Base-by-base conservation (phyloP, 37 sponge, comb jelly and placozoan genomes). In the Cliona cf. orientalis region DNA sequence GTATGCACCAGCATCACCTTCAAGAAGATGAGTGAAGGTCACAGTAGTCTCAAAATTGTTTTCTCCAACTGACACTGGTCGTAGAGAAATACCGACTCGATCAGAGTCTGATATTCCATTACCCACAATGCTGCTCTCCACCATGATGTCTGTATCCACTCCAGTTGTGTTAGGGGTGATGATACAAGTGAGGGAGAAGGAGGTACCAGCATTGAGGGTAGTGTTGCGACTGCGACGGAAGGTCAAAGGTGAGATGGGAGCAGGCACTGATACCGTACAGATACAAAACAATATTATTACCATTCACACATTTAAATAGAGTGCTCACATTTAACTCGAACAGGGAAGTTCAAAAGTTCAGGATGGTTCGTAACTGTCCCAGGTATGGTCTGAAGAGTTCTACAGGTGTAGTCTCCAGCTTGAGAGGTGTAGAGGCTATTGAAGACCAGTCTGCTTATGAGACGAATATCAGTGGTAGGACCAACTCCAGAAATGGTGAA, bases 1-100 rank as follows among this genome's bases (percentile, higher is more conserved):
- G 76, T 84, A 84, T 58, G 39, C 42, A 14, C 68, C 84, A 68
- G 68, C 84, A 66, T 84, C 67, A 29, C 76, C 66, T 33, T 75
- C 68, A 0, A 40, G 40, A 0, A 84, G 76, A 41, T 66, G 57
- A 53, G 26, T 46, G 68, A 84, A 84, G 34, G 66, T n/a, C n/a
- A n/a, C n/a, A n/a, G n/a, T n/a, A n/a, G n/a, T n/a, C n/a, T n/a
- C n/a, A n/a, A n/a, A n/a, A n/a, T n/a, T n/a, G n/a, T n/a, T n/a
- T n/a, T n/a, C n/a, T n/a, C n/a, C n/a, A n/a, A n/a, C n/a, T n/a
- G n/a, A n/a, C n/a, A n/a, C n/a, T n/a, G n/a, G n/a, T n/a, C n/a
- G n/a, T n/a, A n/a, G n/a, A n/a, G n/a, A n/a, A n/a, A n/a, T n/a
- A n/a, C n/a, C n/a, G n/a, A n/a, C n/a, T n/a, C n/a, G n/a, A n/a